Evolutionary conservation across 2,888 invertebrate genomes (phyloP).

Genomic region (Anthoptus insignis): DNA sequence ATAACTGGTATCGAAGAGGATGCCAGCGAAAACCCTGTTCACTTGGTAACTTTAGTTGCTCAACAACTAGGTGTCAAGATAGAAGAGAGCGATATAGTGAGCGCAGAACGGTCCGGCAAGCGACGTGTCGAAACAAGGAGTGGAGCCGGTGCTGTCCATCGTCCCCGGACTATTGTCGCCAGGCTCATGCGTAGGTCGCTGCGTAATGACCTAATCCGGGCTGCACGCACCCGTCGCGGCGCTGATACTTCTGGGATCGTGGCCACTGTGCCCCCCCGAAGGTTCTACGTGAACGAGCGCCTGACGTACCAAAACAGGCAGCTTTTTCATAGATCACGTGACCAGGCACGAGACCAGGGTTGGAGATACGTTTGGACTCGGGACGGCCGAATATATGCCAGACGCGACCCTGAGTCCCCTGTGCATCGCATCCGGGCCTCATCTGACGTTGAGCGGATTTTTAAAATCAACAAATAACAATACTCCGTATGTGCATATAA

Average conservation of each 20-base stretch:
- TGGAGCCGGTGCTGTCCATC: not conserved
- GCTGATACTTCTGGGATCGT: not conserved
- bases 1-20: not conserved
- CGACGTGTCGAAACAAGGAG: not conserved
- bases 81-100: not conserved
- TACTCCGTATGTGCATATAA: not conserved
- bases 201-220: constrained; percentile 3
- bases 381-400: constrained; percentile 17
- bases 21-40: not conserved
- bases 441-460: constrained; percentile 12
- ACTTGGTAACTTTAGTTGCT: not conserved
- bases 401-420: constrained; percentile 1
- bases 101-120: not conserved
- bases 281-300: constrained; percentile 2
- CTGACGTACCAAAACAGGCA: not conserved
- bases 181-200: not conserved
- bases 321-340: constrained; percentile 19
- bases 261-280: not conserved
- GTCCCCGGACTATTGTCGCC: not conserved
- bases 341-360: constrained; percentile 2
- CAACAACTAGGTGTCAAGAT: not conserved
- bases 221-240: not conserved
- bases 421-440: constrained; percentile 13
- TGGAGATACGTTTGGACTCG: constrained; percentile 32
- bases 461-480: not conserved